Base-by-base conservation (phyloP, 2,113 vertebrate species). In the Oryzias melastigma region DNA sequence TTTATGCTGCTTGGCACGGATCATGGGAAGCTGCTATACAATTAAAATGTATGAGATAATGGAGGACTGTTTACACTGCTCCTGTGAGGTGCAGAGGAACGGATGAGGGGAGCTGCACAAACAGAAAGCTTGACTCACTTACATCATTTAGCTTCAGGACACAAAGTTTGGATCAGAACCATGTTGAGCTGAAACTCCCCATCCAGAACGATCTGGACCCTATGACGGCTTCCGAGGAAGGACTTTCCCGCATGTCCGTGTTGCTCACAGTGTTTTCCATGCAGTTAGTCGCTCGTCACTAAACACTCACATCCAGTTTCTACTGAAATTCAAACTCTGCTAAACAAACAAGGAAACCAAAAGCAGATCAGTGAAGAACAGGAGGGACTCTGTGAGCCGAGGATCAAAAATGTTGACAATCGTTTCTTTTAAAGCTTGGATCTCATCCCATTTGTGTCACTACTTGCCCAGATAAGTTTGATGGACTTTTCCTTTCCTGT, bases 1-100 rank as follows among this genome's bases (percentile, higher is more conserved):
- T 62, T 64, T 29, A 27, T 52, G 54, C 63, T 45, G 18, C 59
- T 76, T 72, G 48, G 49, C 47, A 52, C 1, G 5, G 19, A 48
- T 64, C 49, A 56, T 71, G 55, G 54, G 65, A 80, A 75, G 62
- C 17, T 4, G 5, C 22, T 55, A 24, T 55, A 48, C 62, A 43
- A 55, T 1, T 15, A 45, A 10, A 48, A 53, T 18, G 43, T 49
- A 15, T 46, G 19, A 35, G 24, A 19, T n/a, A 57, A 57, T 56
- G 15, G 18, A 57, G 1, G 1, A 35, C 8, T 50, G 22, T 55
- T 71, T 53, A 19, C 16, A 25, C 16, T 40, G 59, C 35, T 40
- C 12, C 17, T 54, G 17, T 13, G 55, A 1, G 29, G 41, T 43
- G 47, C 17, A 25, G 47, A 14, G 12, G 40, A 15, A 5, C 0